Evolutionary conservation across 2,113 vertebrate genomes (phyloP).

Genomic region (Miniopterus natalensis): DNA sequence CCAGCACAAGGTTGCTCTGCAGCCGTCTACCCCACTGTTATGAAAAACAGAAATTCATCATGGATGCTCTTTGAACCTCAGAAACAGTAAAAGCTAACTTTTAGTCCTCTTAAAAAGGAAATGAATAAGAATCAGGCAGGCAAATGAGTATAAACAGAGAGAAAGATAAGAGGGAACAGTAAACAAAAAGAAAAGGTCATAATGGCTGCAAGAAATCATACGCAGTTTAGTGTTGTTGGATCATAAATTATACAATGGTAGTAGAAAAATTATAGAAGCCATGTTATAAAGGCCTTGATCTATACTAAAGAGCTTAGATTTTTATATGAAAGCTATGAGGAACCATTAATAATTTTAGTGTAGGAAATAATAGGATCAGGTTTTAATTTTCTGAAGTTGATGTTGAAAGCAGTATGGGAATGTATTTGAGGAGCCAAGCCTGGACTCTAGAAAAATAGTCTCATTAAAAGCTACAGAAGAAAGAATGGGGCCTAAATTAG

Average conservation of each 20-base stretch:
- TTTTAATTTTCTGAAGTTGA: slow-evolving; percentile 38
- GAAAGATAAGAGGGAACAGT: background rate
- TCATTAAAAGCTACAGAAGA: background rate
- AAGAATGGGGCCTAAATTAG: background rate
- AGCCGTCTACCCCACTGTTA: background rate
- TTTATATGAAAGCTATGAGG: background rate
- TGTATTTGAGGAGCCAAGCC: background rate
- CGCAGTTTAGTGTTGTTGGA: background rate
- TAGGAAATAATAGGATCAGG: background rate
- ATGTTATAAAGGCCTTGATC: background rate
- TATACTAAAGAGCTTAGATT: background rate
- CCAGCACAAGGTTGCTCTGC: background rate
- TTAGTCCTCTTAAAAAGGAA: background rate
- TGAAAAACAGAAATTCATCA: background rate
- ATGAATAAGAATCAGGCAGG: background rate
- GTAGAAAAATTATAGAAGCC: background rate
- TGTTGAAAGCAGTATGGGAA: background rate
- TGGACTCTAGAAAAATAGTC: background rate
- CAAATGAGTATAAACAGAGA: background rate
- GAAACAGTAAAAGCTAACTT: background rate
- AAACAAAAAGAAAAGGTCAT: background rate
- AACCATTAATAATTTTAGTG: background rate
- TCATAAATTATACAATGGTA: background rate
- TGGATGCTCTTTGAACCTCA: background rate
- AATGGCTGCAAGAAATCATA: background rate